Evolutionary conservation across 2,888 invertebrate genomes (phyloP).

Genomic region (Callyntrura guangdongensis): DNA sequence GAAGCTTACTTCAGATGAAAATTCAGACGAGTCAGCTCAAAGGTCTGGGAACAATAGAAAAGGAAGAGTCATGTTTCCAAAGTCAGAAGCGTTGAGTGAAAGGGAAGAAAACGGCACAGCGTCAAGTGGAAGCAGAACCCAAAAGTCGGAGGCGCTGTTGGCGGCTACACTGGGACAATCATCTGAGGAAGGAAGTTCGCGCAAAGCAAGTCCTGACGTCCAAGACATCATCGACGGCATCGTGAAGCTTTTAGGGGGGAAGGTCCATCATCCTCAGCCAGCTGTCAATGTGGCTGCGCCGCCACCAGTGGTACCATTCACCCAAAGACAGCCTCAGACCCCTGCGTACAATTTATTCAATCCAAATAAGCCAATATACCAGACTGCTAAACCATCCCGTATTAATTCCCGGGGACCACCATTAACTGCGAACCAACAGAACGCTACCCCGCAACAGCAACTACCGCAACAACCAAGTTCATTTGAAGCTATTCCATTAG

Average conservation of each 20-base stretch:
- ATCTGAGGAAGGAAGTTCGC: constrained; percentile 78
- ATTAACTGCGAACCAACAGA: constrained; percentile 86
- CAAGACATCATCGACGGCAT: constrained; percentile 95
- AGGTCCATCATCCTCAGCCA: constrained; percentile 88
- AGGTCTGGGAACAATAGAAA: constrained; percentile 29
- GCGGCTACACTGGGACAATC: constrained; percentile 56
- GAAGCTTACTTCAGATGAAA: constrained; percentile 6
- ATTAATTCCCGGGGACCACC: constrained; percentile 97
- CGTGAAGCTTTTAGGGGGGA: constrained; percentile 94
- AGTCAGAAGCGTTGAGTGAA: constrained; percentile 66
- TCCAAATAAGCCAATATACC: constrained; percentile 81
- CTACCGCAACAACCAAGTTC: constrained; percentile 77
- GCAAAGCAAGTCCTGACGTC: constrained; percentile 89
- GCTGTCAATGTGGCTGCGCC: neutral
- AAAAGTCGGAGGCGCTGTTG: constrained; percentile 43
- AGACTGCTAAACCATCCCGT: constrained; percentile 86
- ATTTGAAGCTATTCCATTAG: constrained; percentile 85
- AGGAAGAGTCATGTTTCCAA: constrained; percentile 69
- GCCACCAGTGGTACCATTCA: constrained; percentile 54
- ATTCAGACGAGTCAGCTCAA: neutral
- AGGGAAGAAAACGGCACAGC: constrained; percentile 53
- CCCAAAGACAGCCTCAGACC: constrained; percentile 71
- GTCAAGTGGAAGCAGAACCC: constrained; percentile 11
- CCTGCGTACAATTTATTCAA: constrained; percentile 83
- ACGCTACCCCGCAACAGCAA: constrained; percentile 38